These are phyloP conservation scores for Bos javanicus DNA, from an alignment of 2,113 vertebrate species.

Conservation along the genomic window DNA sequence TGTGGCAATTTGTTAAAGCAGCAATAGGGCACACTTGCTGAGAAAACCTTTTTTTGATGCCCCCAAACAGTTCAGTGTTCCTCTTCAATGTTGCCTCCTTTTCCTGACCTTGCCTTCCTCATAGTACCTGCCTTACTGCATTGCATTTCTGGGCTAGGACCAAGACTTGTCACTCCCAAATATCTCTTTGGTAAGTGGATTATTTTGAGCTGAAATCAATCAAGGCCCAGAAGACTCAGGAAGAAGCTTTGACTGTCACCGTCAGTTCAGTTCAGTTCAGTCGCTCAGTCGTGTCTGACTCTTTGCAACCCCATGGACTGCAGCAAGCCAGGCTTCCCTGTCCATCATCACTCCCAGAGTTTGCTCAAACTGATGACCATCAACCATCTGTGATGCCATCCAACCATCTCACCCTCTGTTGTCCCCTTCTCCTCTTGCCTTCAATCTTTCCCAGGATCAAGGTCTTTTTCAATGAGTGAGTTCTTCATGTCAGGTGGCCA, in stretches of 20 bases:
- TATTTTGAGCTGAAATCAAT: neutral
- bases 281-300: accelerated
- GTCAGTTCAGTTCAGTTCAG: neutral
- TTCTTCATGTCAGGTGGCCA: neutral
- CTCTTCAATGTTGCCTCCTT: neutral
- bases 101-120: neutral
- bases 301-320: neutral
- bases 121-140: neutral
- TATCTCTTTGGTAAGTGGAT: neutral
- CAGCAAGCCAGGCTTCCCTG: neutral
- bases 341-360: neutral
- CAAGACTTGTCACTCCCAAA: neutral
- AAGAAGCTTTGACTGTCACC: neutral
- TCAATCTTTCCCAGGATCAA: neutral
- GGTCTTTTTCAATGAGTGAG: neutral
- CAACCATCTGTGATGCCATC: neutral
- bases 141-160: neutral
- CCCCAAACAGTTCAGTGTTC: neutral
- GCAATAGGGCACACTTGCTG: neutral
- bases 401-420: neutral
- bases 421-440: neutral
- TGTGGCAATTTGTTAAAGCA: neutral
- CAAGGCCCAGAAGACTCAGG: neutral
- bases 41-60: neutral
- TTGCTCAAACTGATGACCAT: neutral